Base-by-base conservation (phyloP, 2,113 vertebrate species). In the Dipodomys spectabilis region DNA sequence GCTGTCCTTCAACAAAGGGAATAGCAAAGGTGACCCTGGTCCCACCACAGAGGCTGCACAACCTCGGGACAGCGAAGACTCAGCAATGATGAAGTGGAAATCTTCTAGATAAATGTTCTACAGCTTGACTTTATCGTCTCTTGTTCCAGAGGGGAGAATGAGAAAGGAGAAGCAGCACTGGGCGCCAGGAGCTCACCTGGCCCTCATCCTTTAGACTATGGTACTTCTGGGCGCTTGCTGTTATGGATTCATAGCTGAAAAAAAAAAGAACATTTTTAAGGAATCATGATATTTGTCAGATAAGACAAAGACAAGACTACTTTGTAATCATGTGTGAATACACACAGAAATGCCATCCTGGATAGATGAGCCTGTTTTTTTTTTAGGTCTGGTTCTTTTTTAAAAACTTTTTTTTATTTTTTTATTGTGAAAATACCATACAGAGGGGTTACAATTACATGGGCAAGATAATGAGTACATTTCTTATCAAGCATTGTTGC, bases 1-100 rank as follows among this genome's bases (percentile, higher is more conserved):
- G 68, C 77, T 81, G 73, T 87, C 69, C 39, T 87, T 90, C 78
- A 44, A 49, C 16, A 65, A 78, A 27, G 69, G 57, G 74, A 90
- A 81, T 15, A 64, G 72, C 18, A 91, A 11, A 20, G 20, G 15
- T 7, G 20, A 74, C 30, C 35, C 68, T 15, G 11, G 13, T 73
- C 28, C 35, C 1, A 27, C 2, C 4, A 5, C 23, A 7, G 9
- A 10, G 7, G 77, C 45, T 27, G 5, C 74, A n/a, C 19, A 82
- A 45, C 23, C 30, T 60, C 10, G 3, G 35, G 6, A 16, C 18
- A 44, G 23, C 30, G 71, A 11, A 57, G 44, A 45, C 35, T 79
- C 69, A 79, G 67, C 53, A 20, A 8, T 44, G 28, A 27, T 67
- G 49, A 69, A 57, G 44, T 18, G 2, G 0, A 10, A 67, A 45